Percentiles rank a stretch among this genome's conserved stretches.
phyloP scores from a whole-genome alignment of 1,140 invertebrate species.

The Schlechtendalia chinensis region DNA sequence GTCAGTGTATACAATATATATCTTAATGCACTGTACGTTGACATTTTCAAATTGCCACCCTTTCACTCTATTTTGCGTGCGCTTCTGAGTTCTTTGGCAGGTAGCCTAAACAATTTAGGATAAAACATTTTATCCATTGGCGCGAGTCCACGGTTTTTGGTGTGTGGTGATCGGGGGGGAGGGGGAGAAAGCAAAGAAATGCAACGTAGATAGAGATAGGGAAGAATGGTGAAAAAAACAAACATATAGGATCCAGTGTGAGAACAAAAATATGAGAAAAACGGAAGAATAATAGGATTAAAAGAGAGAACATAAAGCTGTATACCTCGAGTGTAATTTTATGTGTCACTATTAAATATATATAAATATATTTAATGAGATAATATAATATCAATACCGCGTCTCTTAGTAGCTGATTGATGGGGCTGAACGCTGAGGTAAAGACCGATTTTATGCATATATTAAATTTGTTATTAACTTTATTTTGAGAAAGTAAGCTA shows the following conservation, averaged over 20 bases:
- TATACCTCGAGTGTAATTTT: conserved; percentile 10
- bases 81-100: conserved; percentile 37
- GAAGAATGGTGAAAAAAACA: not conserved
- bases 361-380: conserved; percentile 22
- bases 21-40: conserved; percentile 31
- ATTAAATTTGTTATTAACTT: not conserved
- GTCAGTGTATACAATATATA: conserved; percentile 23
- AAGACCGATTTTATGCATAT: not conserved
- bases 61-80: conserved; percentile 33
- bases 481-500: conserved; percentile 8
- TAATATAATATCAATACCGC: not conserved
- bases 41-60: conserved; percentile 38
- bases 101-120: conserved; percentile 47
- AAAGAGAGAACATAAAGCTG: conserved; percentile 1
- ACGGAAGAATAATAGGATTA: not conserved
- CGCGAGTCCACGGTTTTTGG: conserved; percentile 30
- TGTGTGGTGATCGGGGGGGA: conserved; percentile 13
- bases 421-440: conserved; percentile 11
- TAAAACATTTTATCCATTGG: conserved; percentile 49
- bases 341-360: conserved; percentile 8
- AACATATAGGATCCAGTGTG: not conserved
- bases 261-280: not conserved
- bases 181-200: conserved; percentile 27
- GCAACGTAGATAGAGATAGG: not conserved
- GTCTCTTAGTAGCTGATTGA: conserved; percentile 11